phyloP scores from a whole-genome alignment of 1,140 invertebrate genomes.

The Ridgeia piscesae region DNA sequence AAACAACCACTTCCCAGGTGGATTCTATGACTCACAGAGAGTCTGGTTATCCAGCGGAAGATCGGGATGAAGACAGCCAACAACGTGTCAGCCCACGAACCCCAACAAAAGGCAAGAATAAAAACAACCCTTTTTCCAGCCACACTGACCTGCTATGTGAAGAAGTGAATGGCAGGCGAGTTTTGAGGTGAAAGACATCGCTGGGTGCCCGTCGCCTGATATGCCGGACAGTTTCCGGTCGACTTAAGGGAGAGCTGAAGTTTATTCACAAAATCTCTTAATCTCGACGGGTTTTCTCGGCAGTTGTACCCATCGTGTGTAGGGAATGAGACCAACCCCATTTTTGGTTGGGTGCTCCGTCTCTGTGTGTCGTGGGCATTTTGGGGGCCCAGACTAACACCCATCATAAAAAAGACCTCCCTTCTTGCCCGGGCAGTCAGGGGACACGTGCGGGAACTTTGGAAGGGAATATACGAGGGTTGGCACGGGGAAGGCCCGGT shows the following conservation, averaged over 20 bases:
- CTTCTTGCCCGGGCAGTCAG: not conserved
- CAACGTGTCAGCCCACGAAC: not conserved
- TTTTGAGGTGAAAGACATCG: not conserved
- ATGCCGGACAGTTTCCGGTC: conserved; percentile 10
- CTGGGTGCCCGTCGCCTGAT: conserved; percentile 11
- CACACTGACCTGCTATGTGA: not conserved
- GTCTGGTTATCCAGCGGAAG: not conserved
- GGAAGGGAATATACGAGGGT: conserved; percentile 21
- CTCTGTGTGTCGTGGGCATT: conserved; percentile 16
- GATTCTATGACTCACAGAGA: not conserved
- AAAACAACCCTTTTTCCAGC: not conserved
- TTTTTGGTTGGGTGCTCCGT: conserved; percentile 13
- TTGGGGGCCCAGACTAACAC: conserved; percentile 17
- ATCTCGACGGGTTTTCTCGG: not conserved
- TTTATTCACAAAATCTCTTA: not conserved
- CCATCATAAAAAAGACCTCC: conserved; percentile 20
- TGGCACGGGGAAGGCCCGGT: conserved; percentile 31
- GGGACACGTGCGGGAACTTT: conserved; percentile 15
- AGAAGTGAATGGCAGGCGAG: conserved; percentile 10
- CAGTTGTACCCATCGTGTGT: conserved; percentile 9
- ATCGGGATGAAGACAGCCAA: conserved; percentile 4
- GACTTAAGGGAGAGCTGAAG: not conserved
- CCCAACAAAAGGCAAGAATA: not conserved
- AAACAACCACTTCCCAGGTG: conserved; percentile 12
- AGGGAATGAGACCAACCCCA: not conserved